These are phyloP conservation scores for Heliconius charithonia DNA, from an alignment of 2,888 invertebrate genomes.

Conservation along the genomic window DNA sequence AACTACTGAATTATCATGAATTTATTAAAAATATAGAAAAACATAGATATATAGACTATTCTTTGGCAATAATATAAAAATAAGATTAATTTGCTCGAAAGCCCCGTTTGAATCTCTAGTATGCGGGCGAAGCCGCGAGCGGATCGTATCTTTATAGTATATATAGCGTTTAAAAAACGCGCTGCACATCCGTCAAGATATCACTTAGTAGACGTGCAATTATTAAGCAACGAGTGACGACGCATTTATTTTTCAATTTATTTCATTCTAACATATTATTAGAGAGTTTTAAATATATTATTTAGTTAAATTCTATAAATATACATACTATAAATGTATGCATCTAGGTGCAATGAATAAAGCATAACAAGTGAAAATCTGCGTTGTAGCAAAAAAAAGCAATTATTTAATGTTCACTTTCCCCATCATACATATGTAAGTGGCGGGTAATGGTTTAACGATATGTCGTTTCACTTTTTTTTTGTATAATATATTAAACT, in stretches of 20 bases:
- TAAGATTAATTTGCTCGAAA: too few species aligned
- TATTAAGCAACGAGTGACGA: background rate
- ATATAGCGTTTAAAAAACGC: background rate
- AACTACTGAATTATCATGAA: too few species aligned
- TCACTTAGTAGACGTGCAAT: background rate
- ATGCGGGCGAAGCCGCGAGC: too few species aligned
- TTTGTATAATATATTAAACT: background rate
- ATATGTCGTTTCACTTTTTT: slow-evolving; percentile 7
- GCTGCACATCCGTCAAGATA: background rate
- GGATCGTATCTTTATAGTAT: background rate
- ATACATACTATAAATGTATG: background rate
- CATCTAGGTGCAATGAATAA: background rate
- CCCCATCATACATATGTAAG: slow-evolving; percentile 4
- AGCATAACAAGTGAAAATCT: background rate
- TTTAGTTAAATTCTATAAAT: background rate
- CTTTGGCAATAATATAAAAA: too few species aligned
- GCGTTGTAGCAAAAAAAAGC: background rate
- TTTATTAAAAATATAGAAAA: too few species aligned
- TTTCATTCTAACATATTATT: background rate
- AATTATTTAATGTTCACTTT: background rate
- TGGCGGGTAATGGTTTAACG: background rate
- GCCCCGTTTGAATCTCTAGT: too few species aligned
- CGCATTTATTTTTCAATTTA: background rate
- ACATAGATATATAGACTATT: too few species aligned
- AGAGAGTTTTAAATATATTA: background rate